Evolutionary conservation across 2,888 invertebrate species (phyloP), one percentile per base, ranked within the genome.

Genomic region (Cosmia pyralina): DNA sequence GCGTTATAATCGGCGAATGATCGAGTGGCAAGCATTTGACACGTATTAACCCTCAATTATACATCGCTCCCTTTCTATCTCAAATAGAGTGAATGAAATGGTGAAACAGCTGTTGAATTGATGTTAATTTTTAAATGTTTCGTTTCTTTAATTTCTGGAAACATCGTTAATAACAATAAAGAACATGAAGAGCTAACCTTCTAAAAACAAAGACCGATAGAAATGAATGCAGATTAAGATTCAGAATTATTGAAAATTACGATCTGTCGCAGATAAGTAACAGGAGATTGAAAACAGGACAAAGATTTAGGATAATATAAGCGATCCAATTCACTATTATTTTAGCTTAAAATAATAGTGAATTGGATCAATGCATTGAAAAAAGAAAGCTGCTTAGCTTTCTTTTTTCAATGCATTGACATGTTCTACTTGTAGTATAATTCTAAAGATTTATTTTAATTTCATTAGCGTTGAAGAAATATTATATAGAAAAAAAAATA

Each of bases 11-110:
- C 68, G 58, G 44, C 41, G 59, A 58, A 75, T 81, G 81, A 81
- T 81, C 62, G 84, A 81, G 81, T 75, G 70, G 79, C 63, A 73
- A 71, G 34, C 80, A 22, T 66, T 81, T 81, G 84, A 79, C 83
- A 83, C 75, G 65, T 83, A 83, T 81, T 81, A 75, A 79, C 75
- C 75, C 69, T 71, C 68, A 79, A 69, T 79, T 75, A 67, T 67
- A 71, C 53, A 71, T 57, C 65, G 68, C 34, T 22, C 69, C 48
- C 74, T 65, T 74, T 55, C 53, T 55, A 22, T 57, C n/a, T 67
- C 34, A 60, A 60, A 64, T 67, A 28, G 28, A 69, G 28, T 13
- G 2, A 72, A 53, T 72, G 11, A 22, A 75, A 60, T 60, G 5
- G 15, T 34, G 13, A 28, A 67, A 17, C 34, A 28, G 19, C 46